These are phyloP conservation scores for Balanococcus diminutus DNA, from an alignment of 2,888 invertebrate genomes.

Conservation along the genomic window DNA sequence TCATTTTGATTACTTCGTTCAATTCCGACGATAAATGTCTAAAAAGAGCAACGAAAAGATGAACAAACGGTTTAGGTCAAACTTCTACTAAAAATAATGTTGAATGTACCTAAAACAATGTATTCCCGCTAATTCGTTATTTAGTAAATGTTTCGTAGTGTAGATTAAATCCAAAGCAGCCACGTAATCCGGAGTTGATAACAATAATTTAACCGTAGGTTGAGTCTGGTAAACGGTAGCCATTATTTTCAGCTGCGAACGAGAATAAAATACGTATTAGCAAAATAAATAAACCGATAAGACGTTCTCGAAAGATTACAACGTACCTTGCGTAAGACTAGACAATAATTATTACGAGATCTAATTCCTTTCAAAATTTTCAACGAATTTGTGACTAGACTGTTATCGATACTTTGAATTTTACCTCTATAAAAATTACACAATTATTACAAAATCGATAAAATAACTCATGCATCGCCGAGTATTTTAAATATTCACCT, in stretches of 20 bases:
- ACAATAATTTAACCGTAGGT: constrained; percentile 90
- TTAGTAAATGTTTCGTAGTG: constrained; percentile 92
- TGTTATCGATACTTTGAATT: constrained; percentile 77
- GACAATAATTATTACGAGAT: constrained; percentile 59
- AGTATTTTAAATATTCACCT: not conserved
- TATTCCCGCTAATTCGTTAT: constrained; percentile 87
- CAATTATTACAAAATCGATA: constrained; percentile 57
- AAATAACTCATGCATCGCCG: constrained; percentile 56
- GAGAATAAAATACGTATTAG: not conserved
- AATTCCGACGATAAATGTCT: constrained; percentile 94
- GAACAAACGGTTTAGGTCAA: not conserved
- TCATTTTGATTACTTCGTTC: constrained; percentile 91
- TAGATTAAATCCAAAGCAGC: constrained; percentile 95
- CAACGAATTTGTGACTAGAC: constrained; percentile 79
- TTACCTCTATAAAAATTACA: constrained; percentile 64
- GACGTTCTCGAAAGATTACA: not conserved
- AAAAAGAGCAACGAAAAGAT: constrained; percentile 58
- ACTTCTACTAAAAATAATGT: not conserved
- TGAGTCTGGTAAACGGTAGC: constrained; percentile 97
- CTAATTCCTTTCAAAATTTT: constrained; percentile 68
- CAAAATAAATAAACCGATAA: not conserved
- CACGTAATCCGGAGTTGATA: constrained; percentile 96
- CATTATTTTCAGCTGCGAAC: constrained; percentile 77
- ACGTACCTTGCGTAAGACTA: constrained; percentile 60
- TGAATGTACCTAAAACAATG: constrained; percentile 77